phyloP scores from a whole-genome alignment of 2,797 vertebrate species.

The Protonibea diacanthus region DNA sequence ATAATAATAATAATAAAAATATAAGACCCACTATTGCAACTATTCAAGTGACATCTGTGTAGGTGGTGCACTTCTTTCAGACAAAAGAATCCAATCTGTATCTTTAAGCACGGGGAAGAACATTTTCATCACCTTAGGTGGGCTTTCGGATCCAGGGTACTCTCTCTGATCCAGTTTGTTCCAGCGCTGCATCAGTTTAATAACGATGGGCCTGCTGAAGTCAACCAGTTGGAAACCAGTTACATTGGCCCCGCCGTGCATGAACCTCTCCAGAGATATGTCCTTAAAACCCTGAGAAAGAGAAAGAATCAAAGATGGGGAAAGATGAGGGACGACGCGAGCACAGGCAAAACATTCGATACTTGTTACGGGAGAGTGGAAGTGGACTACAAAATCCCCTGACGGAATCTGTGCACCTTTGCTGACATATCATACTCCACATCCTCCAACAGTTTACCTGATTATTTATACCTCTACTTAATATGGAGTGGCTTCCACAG shows the following conservation, averaged over 20 bases:
- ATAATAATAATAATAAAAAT: background rate
- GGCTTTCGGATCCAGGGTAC: conserved; percentile 97
- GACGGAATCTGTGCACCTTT: conserved; percentile 5
- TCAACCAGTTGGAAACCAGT: conserved; percentile 99
- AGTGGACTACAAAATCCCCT: conserved; percentile 3
- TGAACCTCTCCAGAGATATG: conserved; percentile 98
- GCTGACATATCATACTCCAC: conserved; percentile 18
- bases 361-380: background rate
- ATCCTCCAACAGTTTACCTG: conserved; percentile 24
- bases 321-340: background rate
- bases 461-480: conserved; percentile 51
- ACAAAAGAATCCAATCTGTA: background rate
- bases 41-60: background rate
- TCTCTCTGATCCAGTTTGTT: conserved; percentile 99
- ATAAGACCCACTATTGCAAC: background rate
- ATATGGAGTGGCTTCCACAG: conserved; percentile 40
- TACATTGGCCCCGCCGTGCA: conserved; percentile 98
- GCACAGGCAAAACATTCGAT: background rate
- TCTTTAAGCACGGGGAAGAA: background rate
- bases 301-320: conserved; percentile 4
- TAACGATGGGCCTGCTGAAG: conserved; percentile 95
- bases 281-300: conserved; percentile 95
- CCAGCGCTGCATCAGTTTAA: conserved; percentile 99
- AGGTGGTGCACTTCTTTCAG: background rate
- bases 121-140: conserved; percentile 91